Base-by-base conservation (phyloP, 2,888 invertebrate genomes). In the Theodoxus fluviatilis region DNA sequence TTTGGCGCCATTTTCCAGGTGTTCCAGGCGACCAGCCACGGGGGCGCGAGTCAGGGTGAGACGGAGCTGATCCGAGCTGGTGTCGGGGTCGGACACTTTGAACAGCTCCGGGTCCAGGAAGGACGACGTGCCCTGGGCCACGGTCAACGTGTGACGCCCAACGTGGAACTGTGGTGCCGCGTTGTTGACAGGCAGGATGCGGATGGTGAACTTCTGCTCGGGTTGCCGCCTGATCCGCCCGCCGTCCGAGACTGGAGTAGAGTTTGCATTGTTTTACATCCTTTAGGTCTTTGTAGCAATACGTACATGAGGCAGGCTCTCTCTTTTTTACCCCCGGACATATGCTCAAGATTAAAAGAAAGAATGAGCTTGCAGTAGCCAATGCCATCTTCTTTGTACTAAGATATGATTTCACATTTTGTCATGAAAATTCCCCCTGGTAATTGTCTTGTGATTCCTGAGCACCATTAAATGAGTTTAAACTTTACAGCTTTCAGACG, bases 131-230 rank as follows among this genome's bases (percentile, higher is more conserved):
- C 80, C 80, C 70, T 79, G 77, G 47, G 81, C 69, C 28, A 83
- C 79, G 7, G 71, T 76, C 6, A 84, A 47, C 9, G 71, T 55
- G 22, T 78, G 78, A 52, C 68, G 71, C 6, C 74, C 67, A 28
- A 77, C 65, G 1, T 70, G 61, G 69, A 84, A 80, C 28, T 71
- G 55, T 0, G 85, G 84, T 12, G 83, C 78, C 61, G 76, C 78
- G 76, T 83, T 83, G 74, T 84, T 82, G 38, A 84, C 82, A 7
- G 84, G 84, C n/a, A 80, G 40, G 3, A 85, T 71, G 25, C 74
- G 69, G 35, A 84, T 82, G 25, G 76, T 76, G 70, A 84, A 84
- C 71, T 76, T 78, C 70, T 83, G 77, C 70, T 82, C 81, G 33
- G 78, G 71, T 6, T 72, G 71, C 15, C 73, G 67, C 28, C 68